Conservation (phyloP, 1,140 invertebrate species). For the Drosophila novamexicana region DNA sequence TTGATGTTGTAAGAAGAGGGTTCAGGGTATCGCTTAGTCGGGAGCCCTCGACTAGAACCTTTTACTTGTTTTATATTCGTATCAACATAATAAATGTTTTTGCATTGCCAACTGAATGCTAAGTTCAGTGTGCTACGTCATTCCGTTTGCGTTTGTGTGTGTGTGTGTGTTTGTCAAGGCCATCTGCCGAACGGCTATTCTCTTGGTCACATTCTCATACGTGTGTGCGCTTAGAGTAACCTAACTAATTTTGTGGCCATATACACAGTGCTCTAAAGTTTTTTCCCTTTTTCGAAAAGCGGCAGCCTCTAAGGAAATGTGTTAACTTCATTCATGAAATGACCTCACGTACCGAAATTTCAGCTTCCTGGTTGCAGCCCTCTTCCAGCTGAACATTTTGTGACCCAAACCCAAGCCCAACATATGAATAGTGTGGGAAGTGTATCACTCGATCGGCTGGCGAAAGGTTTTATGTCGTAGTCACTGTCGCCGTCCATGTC, state of each 20-base stretch:
- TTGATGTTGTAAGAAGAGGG: no score
- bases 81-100: no score
- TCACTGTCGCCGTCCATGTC: no score
- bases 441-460: no score
- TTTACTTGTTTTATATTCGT: no score
- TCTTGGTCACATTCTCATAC: slow-evolving; percentile 65
- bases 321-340: slow-evolving; percentile 83
- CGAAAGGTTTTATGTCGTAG: no score
- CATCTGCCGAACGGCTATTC: slow-evolving; percentile 50
- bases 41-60: no score
- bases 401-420: not conserved
- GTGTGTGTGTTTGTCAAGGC: slow-evolving; percentile 65
- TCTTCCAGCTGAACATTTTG: slow-evolving; percentile 5
- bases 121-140: no score
- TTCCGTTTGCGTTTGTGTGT: slow-evolving; percentile 35
- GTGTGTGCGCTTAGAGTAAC: slow-evolving; percentile 54
- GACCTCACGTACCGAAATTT: slow-evolving; percentile 75
- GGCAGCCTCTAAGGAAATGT: slow-evolving; percentile 65
- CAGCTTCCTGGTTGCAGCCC: slow-evolving; percentile 18
- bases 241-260: slow-evolving; percentile 73
- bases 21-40: no score
- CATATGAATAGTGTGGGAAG: slow-evolving; percentile 9
- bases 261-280: slow-evolving; percentile 52
- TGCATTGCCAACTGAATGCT: no score
- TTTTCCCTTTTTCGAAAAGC: slow-evolving; percentile 54